These are phyloP conservation scores for Philaenus spumarius DNA, from an alignment of 1,140 invertebrate genomes.

Conservation along the genomic window DNA sequence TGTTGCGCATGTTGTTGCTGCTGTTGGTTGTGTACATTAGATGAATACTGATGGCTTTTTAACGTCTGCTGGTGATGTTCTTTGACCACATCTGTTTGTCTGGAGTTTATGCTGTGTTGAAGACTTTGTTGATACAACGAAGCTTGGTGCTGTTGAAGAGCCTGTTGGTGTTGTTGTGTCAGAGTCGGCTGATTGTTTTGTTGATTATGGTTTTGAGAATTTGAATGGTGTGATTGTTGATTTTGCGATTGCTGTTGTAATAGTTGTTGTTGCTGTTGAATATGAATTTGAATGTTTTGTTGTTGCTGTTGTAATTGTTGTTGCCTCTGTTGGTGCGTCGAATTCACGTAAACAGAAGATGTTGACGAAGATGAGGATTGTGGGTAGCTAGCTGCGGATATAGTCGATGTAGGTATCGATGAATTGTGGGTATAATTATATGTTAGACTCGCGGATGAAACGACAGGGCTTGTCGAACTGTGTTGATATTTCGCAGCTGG, in stretches of 20 bases:
- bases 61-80: not conserved
- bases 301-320: not conserved
- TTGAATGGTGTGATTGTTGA: constrained; percentile 11
- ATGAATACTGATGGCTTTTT: not conserved
- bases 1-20: not conserved
- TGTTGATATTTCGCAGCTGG: not conserved
- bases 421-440: not conserved
- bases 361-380: not conserved
- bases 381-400: not conserved
- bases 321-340: not conserved
- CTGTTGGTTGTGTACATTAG: not conserved
- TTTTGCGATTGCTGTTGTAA: constrained; percentile 5
- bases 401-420: not conserved
- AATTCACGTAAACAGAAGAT: not conserved
- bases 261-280: constrained; percentile 3
- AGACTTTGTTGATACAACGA: constrained; percentile 6
- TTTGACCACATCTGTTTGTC: not conserved
- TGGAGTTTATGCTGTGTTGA: not conserved
- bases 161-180: constrained; percentile 20
- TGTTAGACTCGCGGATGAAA: not conserved
- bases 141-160: constrained; percentile 17
- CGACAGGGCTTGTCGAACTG: not conserved
- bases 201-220: not conserved
- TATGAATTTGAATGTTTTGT: not conserved
- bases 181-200: constrained; percentile 18